Percentiles rank a stretch among this genome's conserved stretches.
Conservation (phyloP, 2,888 invertebrate species). For the Ormyrus thymus region DNA sequence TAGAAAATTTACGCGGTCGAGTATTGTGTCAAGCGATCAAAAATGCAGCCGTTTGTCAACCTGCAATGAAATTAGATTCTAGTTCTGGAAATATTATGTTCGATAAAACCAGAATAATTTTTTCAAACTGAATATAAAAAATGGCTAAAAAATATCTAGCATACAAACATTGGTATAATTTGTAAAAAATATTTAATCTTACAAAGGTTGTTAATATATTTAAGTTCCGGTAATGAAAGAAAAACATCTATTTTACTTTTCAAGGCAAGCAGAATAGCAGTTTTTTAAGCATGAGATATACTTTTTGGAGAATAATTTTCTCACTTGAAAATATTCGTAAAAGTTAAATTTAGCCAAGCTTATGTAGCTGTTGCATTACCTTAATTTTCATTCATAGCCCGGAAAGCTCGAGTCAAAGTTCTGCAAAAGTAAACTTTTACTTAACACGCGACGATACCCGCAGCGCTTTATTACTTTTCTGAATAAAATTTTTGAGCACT, state of each 20-base stretch:
- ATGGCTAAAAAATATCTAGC: too few relatives aligned
- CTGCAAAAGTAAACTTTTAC: conserved; percentile 51
- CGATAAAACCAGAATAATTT: too few relatives aligned
- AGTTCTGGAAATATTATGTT: neutral
- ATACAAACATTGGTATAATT: too few relatives aligned
- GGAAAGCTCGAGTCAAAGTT: conserved; percentile 47
- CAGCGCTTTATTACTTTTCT: conserved; percentile 44
- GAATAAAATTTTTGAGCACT: conserved; percentile 43
- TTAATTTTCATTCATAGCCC: conserved; percentile 55
- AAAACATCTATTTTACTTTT: neutral
- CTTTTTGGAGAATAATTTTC: conserved; percentile 34
- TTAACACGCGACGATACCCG: conserved; percentile 38
- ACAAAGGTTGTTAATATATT: too few relatives aligned
- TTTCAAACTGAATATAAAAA: too few relatives aligned
- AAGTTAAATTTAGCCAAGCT: conserved; percentile 44
- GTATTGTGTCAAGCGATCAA: conserved; percentile 17
- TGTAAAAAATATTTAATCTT: too few relatives aligned
- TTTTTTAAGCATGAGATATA: conserved; percentile 21
- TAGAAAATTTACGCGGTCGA: conserved; percentile 19
- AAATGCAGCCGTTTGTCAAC: conserved; percentile 14
- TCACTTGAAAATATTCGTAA: conserved; percentile 40
- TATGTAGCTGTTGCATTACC: conserved; percentile 45
- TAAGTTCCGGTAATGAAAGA: too few relatives aligned
- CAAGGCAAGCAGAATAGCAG: conserved; percentile 1
- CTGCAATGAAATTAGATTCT: conserved; percentile 49